These are phyloP conservation scores for Notamacropus eugenii DNA, from an alignment of 2,797 vertebrate species.

Conservation along the genomic window DNA sequence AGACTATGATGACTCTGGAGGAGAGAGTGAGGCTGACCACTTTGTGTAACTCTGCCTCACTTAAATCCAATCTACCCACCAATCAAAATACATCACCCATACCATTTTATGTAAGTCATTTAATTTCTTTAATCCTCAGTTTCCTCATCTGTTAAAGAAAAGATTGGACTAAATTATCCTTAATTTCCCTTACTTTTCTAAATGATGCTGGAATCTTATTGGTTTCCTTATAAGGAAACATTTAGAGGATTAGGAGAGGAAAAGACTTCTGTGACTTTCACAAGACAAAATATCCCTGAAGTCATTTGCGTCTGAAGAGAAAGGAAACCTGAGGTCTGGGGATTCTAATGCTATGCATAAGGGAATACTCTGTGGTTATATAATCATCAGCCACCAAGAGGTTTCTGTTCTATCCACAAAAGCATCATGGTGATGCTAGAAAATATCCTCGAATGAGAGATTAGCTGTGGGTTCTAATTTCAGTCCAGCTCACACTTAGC, in stretches of 20 bases:
- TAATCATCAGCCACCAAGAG: background rate
- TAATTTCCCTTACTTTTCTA: background rate
- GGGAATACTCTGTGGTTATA: background rate
- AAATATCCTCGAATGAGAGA: background rate
- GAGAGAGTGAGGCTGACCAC: too few species aligned
- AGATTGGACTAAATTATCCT: background rate
- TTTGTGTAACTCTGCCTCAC: too few species aligned
- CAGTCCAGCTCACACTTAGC: background rate
- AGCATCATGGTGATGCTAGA: background rate
- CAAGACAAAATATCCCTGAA: background rate
- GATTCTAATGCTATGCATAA: background rate
- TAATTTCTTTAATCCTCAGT: accelerated
- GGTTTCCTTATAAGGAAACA: background rate
- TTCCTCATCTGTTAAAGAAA: background rate
- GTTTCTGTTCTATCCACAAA: background rate
- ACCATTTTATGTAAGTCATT: background rate
- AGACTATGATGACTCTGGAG: too few species aligned
- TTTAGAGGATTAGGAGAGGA: background rate
- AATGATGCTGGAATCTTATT: accelerated
- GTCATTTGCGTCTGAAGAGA: background rate
- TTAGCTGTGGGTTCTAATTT: background rate
- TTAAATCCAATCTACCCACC: too few species aligned
- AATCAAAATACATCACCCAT: too few species aligned
- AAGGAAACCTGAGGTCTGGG: background rate
- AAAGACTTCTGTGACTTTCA: background rate